Evolutionary conservation across 1,140 invertebrate species (phyloP).

Genomic region (Gonioctena quinquepunctata): DNA sequence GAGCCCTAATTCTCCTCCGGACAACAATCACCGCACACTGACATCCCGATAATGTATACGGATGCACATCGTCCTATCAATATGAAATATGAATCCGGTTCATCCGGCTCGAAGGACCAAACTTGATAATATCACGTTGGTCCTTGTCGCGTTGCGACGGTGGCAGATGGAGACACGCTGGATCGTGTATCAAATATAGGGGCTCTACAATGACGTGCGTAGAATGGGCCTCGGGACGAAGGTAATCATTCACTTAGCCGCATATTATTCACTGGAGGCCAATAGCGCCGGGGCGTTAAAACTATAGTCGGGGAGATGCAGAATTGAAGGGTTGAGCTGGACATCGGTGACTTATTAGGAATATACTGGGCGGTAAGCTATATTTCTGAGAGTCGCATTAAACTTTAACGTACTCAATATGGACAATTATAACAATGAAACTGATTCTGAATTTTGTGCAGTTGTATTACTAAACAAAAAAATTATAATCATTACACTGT

Average conservation of each 20-base stretch:
- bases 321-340: background rate
- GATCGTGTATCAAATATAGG: conserved; percentile 1
- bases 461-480: too few species aligned
- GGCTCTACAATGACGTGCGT: background rate
- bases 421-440: background rate
- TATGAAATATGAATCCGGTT: conserved; percentile 2
- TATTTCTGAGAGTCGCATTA: background rate
- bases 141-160: background rate
- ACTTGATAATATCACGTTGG: background rate
- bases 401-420: background rate
- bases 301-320: background rate
- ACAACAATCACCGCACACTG: background rate
- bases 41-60: background rate
- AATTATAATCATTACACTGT: too few species aligned
- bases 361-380: too few species aligned
- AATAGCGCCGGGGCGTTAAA: background rate
- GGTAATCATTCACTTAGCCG: conserved; percentile 1
- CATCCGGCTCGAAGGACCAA: background rate
- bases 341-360: too few species aligned
- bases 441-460: background rate
- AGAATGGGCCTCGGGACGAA: background rate
- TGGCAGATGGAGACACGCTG: background rate
- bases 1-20: background rate
- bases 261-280: conserved; percentile 10
- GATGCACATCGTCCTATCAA: background rate